phyloP scores from a whole-genome alignment of 2,113 vertebrate genomes.

The Bubo blakistoni region DNA sequence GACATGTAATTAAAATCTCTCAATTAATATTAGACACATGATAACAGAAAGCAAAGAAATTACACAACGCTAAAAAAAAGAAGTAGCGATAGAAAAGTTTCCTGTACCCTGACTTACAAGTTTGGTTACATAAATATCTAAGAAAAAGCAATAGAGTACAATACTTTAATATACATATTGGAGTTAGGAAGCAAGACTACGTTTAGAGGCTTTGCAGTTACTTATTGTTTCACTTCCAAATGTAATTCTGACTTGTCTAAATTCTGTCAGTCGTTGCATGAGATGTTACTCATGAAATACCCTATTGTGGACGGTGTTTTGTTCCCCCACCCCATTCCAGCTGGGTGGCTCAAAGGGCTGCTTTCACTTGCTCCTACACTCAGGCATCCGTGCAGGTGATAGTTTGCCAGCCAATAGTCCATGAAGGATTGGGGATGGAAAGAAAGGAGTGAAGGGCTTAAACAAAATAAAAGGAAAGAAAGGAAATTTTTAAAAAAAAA shows the following conservation, averaged over 20 bases:
- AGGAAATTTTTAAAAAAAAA: background rate
- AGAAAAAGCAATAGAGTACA: background rate
- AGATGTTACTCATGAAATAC: constrained; percentile 62
- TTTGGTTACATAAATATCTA: background rate
- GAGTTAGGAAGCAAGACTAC: background rate
- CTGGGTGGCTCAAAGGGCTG: constrained; percentile 76
- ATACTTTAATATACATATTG: background rate
- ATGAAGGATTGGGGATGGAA: constrained; percentile 72
- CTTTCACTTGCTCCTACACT: constrained; percentile 75
- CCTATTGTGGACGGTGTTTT: constrained; percentile 61
- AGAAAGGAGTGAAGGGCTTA: constrained; percentile 32
- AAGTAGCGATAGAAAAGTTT: background rate
- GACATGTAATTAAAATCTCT: background rate
- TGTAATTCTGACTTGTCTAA: constrained; percentile 52
- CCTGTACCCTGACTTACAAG: background rate
- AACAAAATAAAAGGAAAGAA: constrained; percentile 27
- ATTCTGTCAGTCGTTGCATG: constrained; percentile 36
- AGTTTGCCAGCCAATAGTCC: constrained; percentile 84
- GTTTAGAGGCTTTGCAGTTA: background rate
- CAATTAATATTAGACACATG: background rate
- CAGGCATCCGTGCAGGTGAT: constrained; percentile 84
- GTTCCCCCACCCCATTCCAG: constrained; percentile 66
- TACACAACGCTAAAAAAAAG: background rate
- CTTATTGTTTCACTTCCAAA: constrained; percentile 17
- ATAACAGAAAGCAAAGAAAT: background rate